Evolutionary conservation across 2,113 vertebrate species (phyloP).

Genomic region (Pogonocichla stellata): DNA sequence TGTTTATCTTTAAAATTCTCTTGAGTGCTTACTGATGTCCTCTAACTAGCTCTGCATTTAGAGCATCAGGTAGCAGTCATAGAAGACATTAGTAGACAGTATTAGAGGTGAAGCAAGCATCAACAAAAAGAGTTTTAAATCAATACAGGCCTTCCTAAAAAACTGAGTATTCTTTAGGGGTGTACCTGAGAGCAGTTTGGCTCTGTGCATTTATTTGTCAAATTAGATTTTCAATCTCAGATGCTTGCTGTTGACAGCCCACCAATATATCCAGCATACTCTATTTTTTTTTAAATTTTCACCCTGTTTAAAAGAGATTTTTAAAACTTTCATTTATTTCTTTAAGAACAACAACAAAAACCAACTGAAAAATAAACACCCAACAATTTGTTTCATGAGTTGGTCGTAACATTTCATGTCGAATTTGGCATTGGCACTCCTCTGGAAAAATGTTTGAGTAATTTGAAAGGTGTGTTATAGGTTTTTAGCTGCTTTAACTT

Average conservation of each 20-base stretch:
- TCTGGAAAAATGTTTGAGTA: not conserved
- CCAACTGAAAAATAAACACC: not conserved
- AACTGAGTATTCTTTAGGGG: not conserved
- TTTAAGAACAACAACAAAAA: not conserved
- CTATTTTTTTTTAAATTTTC: not conserved
- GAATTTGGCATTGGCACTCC: not conserved
- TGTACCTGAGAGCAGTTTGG: not conserved
- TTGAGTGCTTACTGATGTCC: not conserved
- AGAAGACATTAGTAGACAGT: not conserved
- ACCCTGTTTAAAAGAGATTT: not conserved
- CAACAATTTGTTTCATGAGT: not conserved
- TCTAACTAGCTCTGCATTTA: not conserved
- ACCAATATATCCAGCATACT: not conserved
- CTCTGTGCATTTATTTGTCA: not conserved
- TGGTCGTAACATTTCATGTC: not conserved
- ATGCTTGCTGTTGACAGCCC: not conserved
- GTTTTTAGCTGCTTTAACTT: not conserved
- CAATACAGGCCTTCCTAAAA: not conserved
- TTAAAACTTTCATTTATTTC: not conserved
- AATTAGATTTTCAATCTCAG: not conserved
- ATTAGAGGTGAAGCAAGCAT: not conserved
- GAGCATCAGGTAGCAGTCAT: not conserved
- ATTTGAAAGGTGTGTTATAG: not conserved
- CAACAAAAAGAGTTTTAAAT: not conserved
- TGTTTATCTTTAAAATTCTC: not conserved